These are phyloP conservation scores for Holothuria scabra DNA, from an alignment of 53 echinoderm and acorn worm species.

Conservation along the genomic window DNA sequence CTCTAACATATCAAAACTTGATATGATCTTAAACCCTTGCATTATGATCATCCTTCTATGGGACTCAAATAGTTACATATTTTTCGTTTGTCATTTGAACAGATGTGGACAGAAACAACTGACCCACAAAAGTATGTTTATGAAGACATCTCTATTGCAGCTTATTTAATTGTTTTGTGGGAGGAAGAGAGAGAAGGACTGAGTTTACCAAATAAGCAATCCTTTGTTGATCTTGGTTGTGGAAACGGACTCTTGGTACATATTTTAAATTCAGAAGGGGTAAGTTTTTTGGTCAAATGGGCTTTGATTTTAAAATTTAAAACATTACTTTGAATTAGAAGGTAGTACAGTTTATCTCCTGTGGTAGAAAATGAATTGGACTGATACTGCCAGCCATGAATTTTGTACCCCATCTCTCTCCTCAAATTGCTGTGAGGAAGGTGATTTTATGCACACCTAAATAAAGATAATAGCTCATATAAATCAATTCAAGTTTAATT, in stretches of 20 bases:
- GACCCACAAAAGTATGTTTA: slow-evolving; percentile 97
- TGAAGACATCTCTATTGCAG: slow-evolving; percentile 99
- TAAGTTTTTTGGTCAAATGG: slow-evolving; percentile 34
- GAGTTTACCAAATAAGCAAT: slow-evolving; percentile 61
- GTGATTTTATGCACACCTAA: no score
- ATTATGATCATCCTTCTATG: no score
- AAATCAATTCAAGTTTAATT: no score
- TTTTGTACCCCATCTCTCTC: no score
- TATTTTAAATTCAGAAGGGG: slow-evolving; percentile 92
- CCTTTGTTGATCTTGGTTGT: slow-evolving; percentile 95
- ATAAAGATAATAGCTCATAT: no score
- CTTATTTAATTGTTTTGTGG: slow-evolving; percentile 90
- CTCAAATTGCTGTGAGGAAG: no score
- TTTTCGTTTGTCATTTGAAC: neutral
- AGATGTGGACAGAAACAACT: slow-evolving; percentile 98
- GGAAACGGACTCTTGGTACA: slow-evolving; percentile 96
- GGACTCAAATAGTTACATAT: no score
- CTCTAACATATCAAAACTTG: no score
- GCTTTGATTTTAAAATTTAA: neutral
- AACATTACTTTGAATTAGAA: neutral
- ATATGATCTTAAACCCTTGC: no score
- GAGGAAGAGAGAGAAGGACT: slow-evolving; percentile 70
- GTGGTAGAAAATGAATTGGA: no score
- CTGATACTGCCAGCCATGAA: no score
- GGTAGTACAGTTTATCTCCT: neutral